Conservation (phyloP, 2,113 vertebrate genomes). For the Pterocles gutturalis region DNA sequence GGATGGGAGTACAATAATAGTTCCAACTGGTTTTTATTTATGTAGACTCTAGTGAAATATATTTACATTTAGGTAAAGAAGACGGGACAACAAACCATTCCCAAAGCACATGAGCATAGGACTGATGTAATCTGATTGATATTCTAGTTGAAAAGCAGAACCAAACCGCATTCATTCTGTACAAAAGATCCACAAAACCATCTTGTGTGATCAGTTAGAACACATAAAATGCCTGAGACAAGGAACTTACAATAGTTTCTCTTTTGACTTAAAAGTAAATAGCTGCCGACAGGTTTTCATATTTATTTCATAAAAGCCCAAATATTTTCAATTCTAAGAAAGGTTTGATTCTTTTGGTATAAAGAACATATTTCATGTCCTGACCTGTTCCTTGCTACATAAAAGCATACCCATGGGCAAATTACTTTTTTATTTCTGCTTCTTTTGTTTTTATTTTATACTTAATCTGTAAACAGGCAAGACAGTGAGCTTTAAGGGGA, state of each 20-base stretch:
- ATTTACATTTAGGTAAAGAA: not conserved
- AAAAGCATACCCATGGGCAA: not conserved
- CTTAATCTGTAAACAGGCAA: not conserved
- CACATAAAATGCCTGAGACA: not conserved
- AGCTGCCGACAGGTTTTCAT: fast-evolving
- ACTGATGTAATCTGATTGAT: not conserved
- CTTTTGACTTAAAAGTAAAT: not conserved
- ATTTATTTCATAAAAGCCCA: not conserved
- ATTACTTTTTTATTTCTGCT: not conserved
- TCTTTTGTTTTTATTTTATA: not conserved
- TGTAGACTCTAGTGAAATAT: not conserved
- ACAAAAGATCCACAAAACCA: not conserved
- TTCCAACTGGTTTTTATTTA: not conserved
- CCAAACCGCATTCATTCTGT: not conserved
- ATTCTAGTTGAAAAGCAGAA: not conserved
- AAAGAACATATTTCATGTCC: not conserved
- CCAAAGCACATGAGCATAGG: not conserved
- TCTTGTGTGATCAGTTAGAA: not conserved
- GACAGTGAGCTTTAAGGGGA: fast-evolving
- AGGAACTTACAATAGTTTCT: not conserved
- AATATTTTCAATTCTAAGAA: not conserved
- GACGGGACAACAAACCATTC: not conserved
- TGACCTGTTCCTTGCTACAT: not conserved
- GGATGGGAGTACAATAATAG: not conserved
- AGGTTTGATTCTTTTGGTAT: fast-evolving